A percentile compares a stretch with the other conserved stretches of the same genome.
Conservation (phyloP, 2,113 vertebrate species). For the Rhinoderma darwinii region DNA sequence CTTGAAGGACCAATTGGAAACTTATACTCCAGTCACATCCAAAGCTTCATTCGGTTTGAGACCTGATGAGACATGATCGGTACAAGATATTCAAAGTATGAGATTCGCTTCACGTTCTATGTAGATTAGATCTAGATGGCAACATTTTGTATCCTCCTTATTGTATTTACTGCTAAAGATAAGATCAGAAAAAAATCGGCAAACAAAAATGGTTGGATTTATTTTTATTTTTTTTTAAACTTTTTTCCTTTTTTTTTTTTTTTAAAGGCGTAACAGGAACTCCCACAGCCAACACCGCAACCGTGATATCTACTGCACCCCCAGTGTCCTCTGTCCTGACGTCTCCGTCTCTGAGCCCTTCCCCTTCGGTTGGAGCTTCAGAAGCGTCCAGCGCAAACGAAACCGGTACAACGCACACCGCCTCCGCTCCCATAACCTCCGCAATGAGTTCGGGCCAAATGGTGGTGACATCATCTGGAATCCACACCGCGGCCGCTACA, state of each 20-base stretch:
- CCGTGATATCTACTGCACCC: conserved; percentile 91
- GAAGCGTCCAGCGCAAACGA: conserved; percentile 79
- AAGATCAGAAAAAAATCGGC: too few species aligned
- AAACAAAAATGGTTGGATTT: background rate
- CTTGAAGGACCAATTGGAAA: too few species aligned
- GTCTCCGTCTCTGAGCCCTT: conserved; percentile 88
- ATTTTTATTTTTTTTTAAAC: background rate
- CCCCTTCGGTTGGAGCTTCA: conserved; percentile 76
- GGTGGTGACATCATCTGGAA: conserved; percentile 89
- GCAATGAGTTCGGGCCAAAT: conserved; percentile 87
- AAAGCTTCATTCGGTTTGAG: too few species aligned
- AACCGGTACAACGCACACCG: conserved; percentile 83
- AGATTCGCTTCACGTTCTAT: too few species aligned
- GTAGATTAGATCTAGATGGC: too few species aligned
- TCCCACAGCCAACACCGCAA: conserved; percentile 84
- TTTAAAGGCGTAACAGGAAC: conserved; percentile 85
- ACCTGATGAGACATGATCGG: too few species aligned
- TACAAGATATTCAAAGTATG: too few species aligned
- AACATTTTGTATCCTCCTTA: too few species aligned
- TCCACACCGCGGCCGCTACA: conserved; percentile 82
- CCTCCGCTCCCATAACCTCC: conserved; percentile 80
- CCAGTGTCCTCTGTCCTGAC: conserved; percentile 81
- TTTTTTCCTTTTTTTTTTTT: background rate
- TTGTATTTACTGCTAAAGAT: too few species aligned
- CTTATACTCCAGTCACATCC: too few species aligned